phyloP scores from a whole-genome alignment of 2,888 invertebrate genomes.

The Zhengitettix transpicula region DNA sequence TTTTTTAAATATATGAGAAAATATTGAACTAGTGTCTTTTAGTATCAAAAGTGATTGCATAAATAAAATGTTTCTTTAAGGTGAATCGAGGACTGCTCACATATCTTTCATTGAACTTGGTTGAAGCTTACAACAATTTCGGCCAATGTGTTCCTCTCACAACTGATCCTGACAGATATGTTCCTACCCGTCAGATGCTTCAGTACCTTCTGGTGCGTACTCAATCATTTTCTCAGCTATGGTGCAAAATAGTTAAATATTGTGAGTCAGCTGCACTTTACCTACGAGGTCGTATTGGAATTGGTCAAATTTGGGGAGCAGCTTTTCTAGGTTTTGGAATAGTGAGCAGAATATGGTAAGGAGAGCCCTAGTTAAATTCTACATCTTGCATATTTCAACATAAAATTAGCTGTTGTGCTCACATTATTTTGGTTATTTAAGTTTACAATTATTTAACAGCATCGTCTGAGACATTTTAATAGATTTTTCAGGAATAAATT shows the following conservation, averaged over 20 bases:
- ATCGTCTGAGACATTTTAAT: no score
- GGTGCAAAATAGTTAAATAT: constrained; percentile 31
- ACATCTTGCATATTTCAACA: no score
- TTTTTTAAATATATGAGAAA: no score
- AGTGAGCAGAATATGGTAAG: background rate
- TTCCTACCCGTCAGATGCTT: constrained; percentile 42
- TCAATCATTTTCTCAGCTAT: constrained; percentile 37
- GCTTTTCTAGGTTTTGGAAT: background rate
- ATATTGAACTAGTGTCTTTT: no score
- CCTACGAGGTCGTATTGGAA: constrained; percentile 31
- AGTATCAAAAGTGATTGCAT: no score
- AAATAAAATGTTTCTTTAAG: background rate
- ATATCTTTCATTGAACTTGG: background rate
- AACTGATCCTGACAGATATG: constrained; percentile 20
- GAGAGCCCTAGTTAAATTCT: no score
- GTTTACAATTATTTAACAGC: no score
- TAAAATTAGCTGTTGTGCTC: no score
- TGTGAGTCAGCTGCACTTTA: constrained; percentile 32
- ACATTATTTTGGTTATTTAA: no score
- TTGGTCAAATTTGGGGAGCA: constrained; percentile 1
- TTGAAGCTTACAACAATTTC: background rate
- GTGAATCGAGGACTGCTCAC: background rate
- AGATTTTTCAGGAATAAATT: no score
- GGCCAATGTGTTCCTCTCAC: background rate
- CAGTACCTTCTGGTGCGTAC: constrained; percentile 35